Evolutionary conservation across 2,113 vertebrate genomes (phyloP).

Genomic region (Buteo buteo): DNA sequence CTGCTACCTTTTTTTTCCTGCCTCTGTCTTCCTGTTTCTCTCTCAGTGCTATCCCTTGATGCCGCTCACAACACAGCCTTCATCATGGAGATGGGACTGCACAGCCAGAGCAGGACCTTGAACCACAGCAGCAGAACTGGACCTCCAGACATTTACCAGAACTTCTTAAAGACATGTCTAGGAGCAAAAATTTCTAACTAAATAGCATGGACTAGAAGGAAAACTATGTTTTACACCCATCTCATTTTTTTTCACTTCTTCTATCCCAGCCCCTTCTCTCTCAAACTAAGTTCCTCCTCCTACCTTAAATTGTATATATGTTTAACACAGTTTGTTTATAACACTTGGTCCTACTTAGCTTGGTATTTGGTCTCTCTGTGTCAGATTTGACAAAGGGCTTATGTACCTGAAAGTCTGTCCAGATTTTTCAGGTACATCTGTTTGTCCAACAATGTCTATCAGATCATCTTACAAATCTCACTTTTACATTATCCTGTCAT

Average conservation of each 20-base stretch:
- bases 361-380: not conserved
- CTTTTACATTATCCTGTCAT: not conserved
- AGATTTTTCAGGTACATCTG: not conserved
- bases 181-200: not conserved
- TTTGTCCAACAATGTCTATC: not conserved
- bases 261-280: not conserved
- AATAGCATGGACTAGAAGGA: not conserved
- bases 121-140: not conserved
- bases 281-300: not conserved
- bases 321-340: not conserved
- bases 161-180: not conserved
- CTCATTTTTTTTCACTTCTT: not conserved
- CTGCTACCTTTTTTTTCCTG: too few species aligned
- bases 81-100: not conserved
- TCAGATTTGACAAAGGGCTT: not conserved
- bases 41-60: not conserved
- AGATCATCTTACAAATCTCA: not conserved
- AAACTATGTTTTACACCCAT: not conserved
- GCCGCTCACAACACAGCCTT: not conserved
- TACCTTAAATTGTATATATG: not conserved
- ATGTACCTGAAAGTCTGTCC: not conserved
- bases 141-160: not conserved
- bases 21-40: not conserved
- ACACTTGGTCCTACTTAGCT: not conserved
- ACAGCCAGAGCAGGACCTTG: not conserved